phyloP scores from a whole-genome alignment of 1,140 invertebrate genomes.

The Drosophila yakuba region DNA sequence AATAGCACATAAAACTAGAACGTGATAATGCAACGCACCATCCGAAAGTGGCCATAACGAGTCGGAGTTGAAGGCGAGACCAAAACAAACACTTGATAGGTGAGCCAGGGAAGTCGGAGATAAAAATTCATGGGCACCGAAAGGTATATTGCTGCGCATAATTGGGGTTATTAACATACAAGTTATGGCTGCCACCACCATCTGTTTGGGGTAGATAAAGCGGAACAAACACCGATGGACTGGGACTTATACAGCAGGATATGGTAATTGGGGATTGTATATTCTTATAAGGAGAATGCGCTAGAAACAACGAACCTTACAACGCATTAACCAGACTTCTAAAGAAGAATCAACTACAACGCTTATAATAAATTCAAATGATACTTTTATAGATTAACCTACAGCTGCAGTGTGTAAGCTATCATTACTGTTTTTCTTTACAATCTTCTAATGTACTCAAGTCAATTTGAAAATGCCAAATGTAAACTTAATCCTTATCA shows the following conservation, averaged over 20 bases:
- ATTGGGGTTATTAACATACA: slow-evolving; percentile 43
- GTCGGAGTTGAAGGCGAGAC: slow-evolving; percentile 19
- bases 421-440: background rate
- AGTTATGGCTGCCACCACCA: slow-evolving; percentile 16
- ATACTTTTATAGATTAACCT: too few relatives aligned
- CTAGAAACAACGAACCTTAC: background rate
- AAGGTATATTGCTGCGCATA: slow-evolving; percentile 27
- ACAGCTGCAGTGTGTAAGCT: background rate
- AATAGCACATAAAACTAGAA: slow-evolving; percentile 78
- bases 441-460: background rate
- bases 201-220: slow-evolving; percentile 40
- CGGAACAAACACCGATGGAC: background rate
- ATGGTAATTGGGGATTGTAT: background rate
- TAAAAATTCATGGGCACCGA: slow-evolving; percentile 31
- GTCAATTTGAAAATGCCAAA: slow-evolving; percentile 7
- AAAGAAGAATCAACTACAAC: background rate
- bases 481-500: slow-evolving; percentile 2
- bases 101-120: background rate
- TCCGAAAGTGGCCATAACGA: slow-evolving; percentile 59
- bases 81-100: slow-evolving; percentile 37
- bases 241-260: background rate
- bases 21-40: slow-evolving; percentile 79
- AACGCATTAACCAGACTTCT: background rate
- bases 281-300: background rate
- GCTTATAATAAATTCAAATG: too few relatives aligned